Base-by-base conservation (phyloP, 2,888 invertebrate genomes). In the Andrena trimmerana region DNA sequence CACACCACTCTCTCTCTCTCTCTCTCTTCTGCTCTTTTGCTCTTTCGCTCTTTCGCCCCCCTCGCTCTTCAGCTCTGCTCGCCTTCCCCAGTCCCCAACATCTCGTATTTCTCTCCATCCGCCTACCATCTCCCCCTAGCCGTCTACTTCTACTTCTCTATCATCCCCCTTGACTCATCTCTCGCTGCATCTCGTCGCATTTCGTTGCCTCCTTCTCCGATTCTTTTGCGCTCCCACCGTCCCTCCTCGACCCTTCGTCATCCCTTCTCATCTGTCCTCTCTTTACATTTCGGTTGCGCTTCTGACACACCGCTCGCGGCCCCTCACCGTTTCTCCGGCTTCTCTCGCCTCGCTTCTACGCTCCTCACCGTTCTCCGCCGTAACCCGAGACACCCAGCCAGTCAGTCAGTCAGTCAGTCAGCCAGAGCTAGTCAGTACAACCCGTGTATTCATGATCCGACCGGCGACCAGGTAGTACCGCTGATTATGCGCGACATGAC, bases 401-500 rank as follows among this genome's bases (percentile, higher is more conserved):
- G 54, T 0, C 57, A 57, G 57, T 57, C 57, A 27, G 24, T 57
- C 57, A 57, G 57, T 27, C 57, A 27, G 24, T 13, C 81, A 59
- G 79, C 69, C 77, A 81, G 81, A 42, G 42, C 42, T 42, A 42
- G 42, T 42, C 42, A 42, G 42, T 42, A 42, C 13, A 1, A 13
- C 13, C 70, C 81, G 82, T 63, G 84, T 86, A 89, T 90, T 87
- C 82, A 89, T 90, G 90, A 88, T 85, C 86, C 87, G 88, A 85
- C 86, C 89, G 89, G 88, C 89, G 87, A 85, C 85, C 85, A 91
- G 91, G 88, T 91, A 91, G 90, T 92, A 90, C 82, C 90, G 90
- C 90, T 90, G 90, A 92, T 89, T 91, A 92, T 92, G 92, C 91
- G 88, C 90, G 88, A 87, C 89, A 89, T 91, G 90, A 91, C 82